These are phyloP conservation scores for Papilio machaon DNA, from an alignment of 1,140 invertebrate species.

Conservation along the genomic window DNA sequence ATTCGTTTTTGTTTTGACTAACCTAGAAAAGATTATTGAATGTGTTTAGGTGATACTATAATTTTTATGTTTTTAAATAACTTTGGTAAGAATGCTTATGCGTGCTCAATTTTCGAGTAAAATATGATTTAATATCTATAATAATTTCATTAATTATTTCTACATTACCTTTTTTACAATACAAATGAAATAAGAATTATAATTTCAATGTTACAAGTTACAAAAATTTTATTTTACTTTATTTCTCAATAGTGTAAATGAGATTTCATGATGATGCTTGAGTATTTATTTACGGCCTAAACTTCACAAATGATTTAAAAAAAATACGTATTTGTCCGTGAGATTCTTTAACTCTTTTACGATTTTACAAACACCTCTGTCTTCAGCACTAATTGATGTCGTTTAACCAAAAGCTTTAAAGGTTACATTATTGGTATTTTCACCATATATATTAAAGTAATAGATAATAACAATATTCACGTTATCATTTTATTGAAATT, in stretches of 20 bases:
- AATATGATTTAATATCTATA: neutral
- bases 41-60: neutral
- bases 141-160: too few species aligned
- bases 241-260: neutral
- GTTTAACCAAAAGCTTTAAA: too few species aligned
- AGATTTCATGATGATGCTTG: neutral
- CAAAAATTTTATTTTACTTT: neutral
- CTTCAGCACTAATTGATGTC: too few species aligned
- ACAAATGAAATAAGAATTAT: too few species aligned
- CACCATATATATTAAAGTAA: too few species aligned
- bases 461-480: too few species aligned
- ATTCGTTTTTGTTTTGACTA: neutral
- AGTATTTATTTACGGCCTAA: constrained; percentile 8
- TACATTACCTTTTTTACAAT: too few species aligned
- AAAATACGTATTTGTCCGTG: neutral
- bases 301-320: neutral
- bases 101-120: neutral
- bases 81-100: constrained; percentile 26
- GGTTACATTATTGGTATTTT: too few species aligned
- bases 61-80: neutral
- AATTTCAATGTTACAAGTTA: too few species aligned
- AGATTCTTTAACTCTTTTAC: neutral
- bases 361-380: too few species aligned
- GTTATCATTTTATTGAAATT: neutral
- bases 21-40: neutral